These are phyloP conservation scores for Cryptotermes secundus DNA, from an alignment of 1,140 invertebrate species.

Conservation along the genomic window DNA sequence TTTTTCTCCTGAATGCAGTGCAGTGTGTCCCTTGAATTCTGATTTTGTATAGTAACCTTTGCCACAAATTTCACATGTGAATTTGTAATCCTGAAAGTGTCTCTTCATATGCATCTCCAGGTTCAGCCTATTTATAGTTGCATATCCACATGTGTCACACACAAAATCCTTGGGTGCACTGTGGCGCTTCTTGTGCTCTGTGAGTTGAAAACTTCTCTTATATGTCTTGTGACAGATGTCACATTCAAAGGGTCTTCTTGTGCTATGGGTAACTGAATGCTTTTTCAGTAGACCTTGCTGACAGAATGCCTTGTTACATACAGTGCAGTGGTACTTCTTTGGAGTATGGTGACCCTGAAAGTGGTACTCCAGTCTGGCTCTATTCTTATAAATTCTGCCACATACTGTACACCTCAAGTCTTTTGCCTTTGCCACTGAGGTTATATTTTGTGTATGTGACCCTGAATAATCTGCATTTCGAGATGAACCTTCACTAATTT, in stretches of 20 bases:
- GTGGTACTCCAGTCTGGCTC: neutral
- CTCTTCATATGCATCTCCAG: conserved; percentile 3
- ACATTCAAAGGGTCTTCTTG: conserved; percentile 65
- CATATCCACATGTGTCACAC: conserved; percentile 27
- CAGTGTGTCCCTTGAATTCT: conserved; percentile 37
- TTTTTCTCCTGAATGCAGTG: conserved; percentile 38
- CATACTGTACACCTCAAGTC: neutral
- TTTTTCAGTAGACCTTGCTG: conserved; percentile 46
- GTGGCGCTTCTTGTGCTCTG: conserved; percentile 23
- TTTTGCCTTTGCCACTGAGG: neutral
- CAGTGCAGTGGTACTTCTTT: conserved; percentile 50
- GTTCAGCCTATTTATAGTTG: neutral
- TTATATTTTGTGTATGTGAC: no score
- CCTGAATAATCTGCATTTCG: no score
- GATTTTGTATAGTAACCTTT: conserved; percentile 40
- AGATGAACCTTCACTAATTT: neutral
- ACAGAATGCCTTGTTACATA: conserved; percentile 59
- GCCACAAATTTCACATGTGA: conserved; percentile 27
- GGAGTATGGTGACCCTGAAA: neutral
- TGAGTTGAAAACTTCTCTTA: conserved; percentile 46
- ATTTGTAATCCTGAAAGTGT: conserved; percentile 3
- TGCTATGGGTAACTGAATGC: conserved; percentile 45
- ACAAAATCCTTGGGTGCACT: neutral
- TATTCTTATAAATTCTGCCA: conserved; percentile 18
- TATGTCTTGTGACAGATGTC: conserved; percentile 67